Percentiles rank a stretch among this genome's conserved stretches.
These are phyloP conservation scores for Phylloscopus whistleri DNA, from an alignment of 2,113 vertebrate genomes.

Conservation along the genomic window DNA sequence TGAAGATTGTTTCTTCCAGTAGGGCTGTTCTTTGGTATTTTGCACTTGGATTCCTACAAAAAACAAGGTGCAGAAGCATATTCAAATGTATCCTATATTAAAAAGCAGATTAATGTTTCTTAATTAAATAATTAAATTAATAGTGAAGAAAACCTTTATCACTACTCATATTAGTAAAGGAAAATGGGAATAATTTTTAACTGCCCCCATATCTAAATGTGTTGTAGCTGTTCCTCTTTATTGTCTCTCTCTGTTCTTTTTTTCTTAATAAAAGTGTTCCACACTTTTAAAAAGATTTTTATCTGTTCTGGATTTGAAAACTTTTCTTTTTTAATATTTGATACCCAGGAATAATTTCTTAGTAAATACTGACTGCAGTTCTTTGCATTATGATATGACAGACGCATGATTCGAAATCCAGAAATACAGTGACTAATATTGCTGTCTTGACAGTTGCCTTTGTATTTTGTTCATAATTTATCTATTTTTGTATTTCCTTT, in stretches of 20 bases:
- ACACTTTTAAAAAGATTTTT: background rate
- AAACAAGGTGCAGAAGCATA: background rate
- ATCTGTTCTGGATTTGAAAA: background rate
- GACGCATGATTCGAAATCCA: background rate
- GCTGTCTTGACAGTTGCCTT: background rate
- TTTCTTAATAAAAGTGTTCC: background rate
- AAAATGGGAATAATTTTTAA: background rate
- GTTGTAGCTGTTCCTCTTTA: background rate
- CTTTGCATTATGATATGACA: background rate
- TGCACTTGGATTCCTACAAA: background rate
- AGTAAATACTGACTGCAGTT: background rate
- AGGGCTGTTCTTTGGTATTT: background rate
- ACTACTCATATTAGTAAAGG: background rate
- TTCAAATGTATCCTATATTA: background rate
- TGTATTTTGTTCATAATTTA: background rate
- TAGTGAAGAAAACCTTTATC: background rate
- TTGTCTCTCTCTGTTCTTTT: background rate
- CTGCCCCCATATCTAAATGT: background rate
- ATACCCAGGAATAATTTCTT: background rate
- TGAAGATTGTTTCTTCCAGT: background rate
- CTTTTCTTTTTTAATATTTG: background rate
- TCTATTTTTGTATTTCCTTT: background rate
- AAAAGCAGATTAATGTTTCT: background rate
- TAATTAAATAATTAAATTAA: background rate
- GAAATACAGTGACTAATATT: background rate